Evolutionary conservation across 30 jellyfish, hydroid and myxozoan species (phyloP).

Genomic region (Pelagia noctiluca): DNA sequence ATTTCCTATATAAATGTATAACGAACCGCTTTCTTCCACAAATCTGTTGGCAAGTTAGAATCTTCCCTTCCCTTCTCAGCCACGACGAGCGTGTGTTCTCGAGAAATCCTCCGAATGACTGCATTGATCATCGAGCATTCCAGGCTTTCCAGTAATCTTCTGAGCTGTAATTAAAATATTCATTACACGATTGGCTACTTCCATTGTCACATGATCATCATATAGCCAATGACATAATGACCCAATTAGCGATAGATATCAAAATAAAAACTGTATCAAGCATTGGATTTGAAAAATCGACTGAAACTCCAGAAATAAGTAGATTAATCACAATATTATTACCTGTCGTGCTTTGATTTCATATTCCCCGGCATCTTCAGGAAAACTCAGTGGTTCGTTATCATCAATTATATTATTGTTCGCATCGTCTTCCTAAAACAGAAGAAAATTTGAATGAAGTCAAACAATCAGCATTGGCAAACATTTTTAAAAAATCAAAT

Average conservation of each 20-base stretch:
- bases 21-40: slow-evolving; percentile 83
- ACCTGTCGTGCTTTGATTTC: slow-evolving; percentile 84
- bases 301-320: too few species aligned
- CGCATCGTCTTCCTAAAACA: slow-evolving; percentile 49
- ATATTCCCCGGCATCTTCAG: slow-evolving; percentile 72
- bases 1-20: neutral
- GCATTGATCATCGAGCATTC: slow-evolving; percentile 83
- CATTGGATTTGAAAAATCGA: too few species aligned
- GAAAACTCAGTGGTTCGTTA: slow-evolving; percentile 56
- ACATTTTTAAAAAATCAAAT: too few species aligned
- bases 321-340: too few species aligned
- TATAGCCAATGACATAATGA: too few species aligned
- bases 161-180: slow-evolving; percentile 30
- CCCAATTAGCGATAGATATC: too few species aligned
- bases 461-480: too few species aligned
- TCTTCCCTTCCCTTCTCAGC: slow-evolving; percentile 87
- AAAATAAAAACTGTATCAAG: too few species aligned
- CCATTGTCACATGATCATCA: too few species aligned
- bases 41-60: slow-evolving; percentile 80
- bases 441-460: neutral
- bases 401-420: slow-evolving; percentile 54
- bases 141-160: slow-evolving; percentile 74
- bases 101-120: slow-evolving; percentile 69
- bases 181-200: too few species aligned
- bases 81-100: slow-evolving; percentile 80